These are phyloP conservation scores for Sphenopsis melanotis DNA, from an alignment of 2,797 vertebrate species.

Conservation along the genomic window DNA sequence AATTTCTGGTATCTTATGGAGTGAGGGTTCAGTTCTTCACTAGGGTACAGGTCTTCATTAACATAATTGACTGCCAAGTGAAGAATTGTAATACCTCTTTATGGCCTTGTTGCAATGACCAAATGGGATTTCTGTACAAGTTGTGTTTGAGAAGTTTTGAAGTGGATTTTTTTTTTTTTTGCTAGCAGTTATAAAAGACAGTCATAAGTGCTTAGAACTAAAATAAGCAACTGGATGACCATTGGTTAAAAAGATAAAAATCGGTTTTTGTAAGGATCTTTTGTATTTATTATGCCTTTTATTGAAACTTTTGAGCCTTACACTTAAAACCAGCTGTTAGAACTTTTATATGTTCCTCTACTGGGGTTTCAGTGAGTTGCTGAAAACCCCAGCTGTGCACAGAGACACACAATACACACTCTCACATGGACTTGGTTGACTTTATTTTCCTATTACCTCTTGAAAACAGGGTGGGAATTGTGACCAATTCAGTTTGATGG, in stretches of 20 bases:
- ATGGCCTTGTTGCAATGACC: background rate
- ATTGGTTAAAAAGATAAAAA: background rate
- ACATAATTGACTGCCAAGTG: background rate
- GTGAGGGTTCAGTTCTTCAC: background rate
- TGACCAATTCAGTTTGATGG: background rate
- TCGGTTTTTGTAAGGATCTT: background rate
- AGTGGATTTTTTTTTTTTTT: background rate
- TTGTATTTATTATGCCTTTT: background rate
- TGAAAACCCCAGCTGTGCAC: background rate
- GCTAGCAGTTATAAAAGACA: background rate
- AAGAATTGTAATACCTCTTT: background rate
- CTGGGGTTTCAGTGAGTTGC: background rate
- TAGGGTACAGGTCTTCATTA: background rate
- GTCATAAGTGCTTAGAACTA: background rate
- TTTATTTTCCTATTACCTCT: background rate
- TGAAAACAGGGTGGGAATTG: background rate
- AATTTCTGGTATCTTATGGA: background rate
- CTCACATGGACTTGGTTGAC: background rate
- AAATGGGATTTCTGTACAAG: background rate
- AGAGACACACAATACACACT: too few species aligned
- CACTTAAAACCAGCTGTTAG: background rate
- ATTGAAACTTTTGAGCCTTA: background rate
- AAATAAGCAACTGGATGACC: background rate
- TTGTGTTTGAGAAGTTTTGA: background rate
- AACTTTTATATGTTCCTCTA: background rate